Evolutionary conservation across 2,113 vertebrate species (phyloP).

Genomic region (Salvelinus alpinus): DNA sequence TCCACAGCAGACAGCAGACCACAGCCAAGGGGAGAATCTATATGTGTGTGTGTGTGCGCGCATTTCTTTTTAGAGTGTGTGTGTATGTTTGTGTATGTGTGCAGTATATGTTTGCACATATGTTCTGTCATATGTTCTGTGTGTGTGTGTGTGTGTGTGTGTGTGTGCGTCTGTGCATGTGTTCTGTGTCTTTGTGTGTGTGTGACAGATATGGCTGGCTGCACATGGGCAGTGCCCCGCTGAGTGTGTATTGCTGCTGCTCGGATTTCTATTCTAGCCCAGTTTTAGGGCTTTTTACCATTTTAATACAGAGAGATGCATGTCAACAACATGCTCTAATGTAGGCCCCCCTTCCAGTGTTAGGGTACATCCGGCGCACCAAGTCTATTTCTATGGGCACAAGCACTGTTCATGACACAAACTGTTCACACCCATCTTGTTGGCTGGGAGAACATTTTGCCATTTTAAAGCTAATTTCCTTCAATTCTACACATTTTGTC

Average conservation of each 20-base stretch:
- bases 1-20: too few relatives aligned
- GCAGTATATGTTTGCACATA: too few relatives aligned
- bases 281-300: constrained; percentile 24
- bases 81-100: too few relatives aligned
- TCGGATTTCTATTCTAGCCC: constrained; percentile 31
- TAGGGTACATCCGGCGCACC: too few relatives aligned
- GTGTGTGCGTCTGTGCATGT: background rate
- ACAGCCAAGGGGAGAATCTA: too few relatives aligned
- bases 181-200: background rate
- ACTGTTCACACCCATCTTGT: constrained; percentile 1
- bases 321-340: background rate
- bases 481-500: too few relatives aligned
- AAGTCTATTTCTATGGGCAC: too few relatives aligned
- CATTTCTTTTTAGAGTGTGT: too few relatives aligned
- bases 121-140: background rate
- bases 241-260: background rate
- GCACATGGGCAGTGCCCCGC: background rate
- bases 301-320: background rate
- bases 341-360: background rate
- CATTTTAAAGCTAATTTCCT: too few relatives aligned
- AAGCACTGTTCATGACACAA: too few relatives aligned
- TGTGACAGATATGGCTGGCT: background rate
- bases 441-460: background rate
- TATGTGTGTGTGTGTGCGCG: too few relatives aligned
- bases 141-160: constrained; percentile 7